These are phyloP conservation scores for Paedocypris micromegethes DNA, from an alignment of 2,797 vertebrate genomes.

Conservation along the genomic window DNA sequence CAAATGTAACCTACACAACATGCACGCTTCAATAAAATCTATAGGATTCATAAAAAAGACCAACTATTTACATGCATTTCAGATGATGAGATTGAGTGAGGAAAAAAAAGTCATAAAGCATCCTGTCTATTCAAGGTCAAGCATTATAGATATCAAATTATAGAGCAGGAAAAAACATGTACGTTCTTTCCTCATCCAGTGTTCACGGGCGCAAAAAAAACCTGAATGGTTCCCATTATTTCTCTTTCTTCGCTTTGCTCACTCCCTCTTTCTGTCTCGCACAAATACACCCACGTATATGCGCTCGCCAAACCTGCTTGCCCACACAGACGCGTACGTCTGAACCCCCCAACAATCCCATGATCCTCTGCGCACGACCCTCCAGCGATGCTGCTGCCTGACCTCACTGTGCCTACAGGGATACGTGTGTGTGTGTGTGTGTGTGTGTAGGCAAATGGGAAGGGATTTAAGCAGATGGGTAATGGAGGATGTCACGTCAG, in stretches of 20 bases:
- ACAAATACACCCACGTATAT: conserved; percentile 59
- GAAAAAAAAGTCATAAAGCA: background rate
- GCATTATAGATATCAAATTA: conserved; percentile 22
- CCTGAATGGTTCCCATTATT: conserved; percentile 50
- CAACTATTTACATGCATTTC: conserved; percentile 25
- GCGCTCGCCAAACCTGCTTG: conserved; percentile 57
- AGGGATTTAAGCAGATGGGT: conserved; percentile 64
- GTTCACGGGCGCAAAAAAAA: conserved; percentile 44
- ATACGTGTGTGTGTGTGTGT: conserved; percentile 36
- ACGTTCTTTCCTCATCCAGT: conserved; percentile 22
- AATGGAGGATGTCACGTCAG: conserved; percentile 72
- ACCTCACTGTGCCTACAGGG: conserved; percentile 60
- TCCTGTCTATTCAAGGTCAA: conserved; percentile 23
- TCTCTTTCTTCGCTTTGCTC: conserved; percentile 34
- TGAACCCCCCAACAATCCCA: conserved; percentile 52
- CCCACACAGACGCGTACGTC: conserved; percentile 53
- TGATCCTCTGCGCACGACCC: conserved; percentile 56
- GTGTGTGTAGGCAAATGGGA: conserved; percentile 41
- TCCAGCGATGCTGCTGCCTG: conserved; percentile 58
- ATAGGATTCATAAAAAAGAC: background rate
- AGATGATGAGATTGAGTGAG: conserved; percentile 1
- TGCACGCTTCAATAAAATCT: too few relatives aligned
- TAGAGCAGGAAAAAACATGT: conserved; percentile 6
- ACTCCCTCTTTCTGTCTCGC: conserved; percentile 44
- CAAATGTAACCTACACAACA: too few relatives aligned